Evolutionary conservation across 2,113 vertebrate genomes (phyloP), one percentile per base, ranked within the genome.

Genomic region (Nibea coibor): DNA sequence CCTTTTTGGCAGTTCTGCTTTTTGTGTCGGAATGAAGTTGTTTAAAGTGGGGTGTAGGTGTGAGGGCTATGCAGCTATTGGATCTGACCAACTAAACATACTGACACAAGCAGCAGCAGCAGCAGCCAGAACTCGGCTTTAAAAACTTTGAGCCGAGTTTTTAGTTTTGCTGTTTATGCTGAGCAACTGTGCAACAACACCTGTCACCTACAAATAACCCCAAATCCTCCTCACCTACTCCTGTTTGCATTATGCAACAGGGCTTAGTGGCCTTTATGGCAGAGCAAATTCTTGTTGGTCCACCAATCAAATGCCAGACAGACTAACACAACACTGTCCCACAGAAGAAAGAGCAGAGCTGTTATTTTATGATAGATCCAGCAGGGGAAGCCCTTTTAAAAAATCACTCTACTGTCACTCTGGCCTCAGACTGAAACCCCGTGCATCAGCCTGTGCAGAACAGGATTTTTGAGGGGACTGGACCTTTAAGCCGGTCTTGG

Each of bases 381-480:
- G 19, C 10, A 7, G 22, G 20, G 20, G 59, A 81, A 69, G 45
- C n/a, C 12, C 0, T 65, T 67, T 83, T 76, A 74, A 81, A 81
- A 81, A 81, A 81, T 48, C 48, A 68, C 24, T 56, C 54, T 72
- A 66, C 45, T 47, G n/a, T 16, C 26, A 47, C 76, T 58, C n/a
- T 3, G 10, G n/a, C 71, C 61, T 48, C 75, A 53, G 28, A 65
- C 39, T 77, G 82, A 74, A 71, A 54, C 19, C 19, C 14, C 0
- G 24, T 73, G 61, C 53, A 51, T 43, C 8, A 20, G 51, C 47
- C 54, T 53, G 16, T 5, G 48, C 63, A 74, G 74, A 78, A 72
- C 31, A 19, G 65, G 80, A 69, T 77, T 87, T 88, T 72, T 83
- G 81, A 87, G 47, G n/a, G 61, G 74, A 85, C 58, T 67, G 80